phyloP scores from a whole-genome alignment of 2,113 vertebrate genomes.

The Oplegnathus fasciatus region DNA sequence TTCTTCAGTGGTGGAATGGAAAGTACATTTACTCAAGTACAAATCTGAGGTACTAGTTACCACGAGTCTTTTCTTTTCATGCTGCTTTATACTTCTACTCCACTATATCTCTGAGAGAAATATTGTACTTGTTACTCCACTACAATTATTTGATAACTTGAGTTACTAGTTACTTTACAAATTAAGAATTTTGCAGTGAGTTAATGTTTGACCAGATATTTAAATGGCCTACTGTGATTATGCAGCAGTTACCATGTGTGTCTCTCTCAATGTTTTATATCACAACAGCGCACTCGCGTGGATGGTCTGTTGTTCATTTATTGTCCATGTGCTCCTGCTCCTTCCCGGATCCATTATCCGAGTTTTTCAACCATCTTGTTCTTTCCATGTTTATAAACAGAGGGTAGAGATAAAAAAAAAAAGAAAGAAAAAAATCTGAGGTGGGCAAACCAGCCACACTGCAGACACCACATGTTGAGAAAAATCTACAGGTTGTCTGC shows the following conservation, averaged over 20 bases:
- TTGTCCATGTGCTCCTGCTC: constrained; percentile 15
- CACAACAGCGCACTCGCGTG: constrained; percentile 49
- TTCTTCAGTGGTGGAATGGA: background rate
- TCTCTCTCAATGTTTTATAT: background rate
- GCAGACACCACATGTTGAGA: constrained; percentile 44
- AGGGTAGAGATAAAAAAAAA: constrained; percentile 58
- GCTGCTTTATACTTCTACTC: too few relatives aligned
- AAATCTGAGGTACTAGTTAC: too few relatives aligned
- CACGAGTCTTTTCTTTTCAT: too few relatives aligned
- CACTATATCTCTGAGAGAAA: too few relatives aligned
- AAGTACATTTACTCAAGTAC: too few relatives aligned
- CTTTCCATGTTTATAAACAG: constrained; percentile 89
- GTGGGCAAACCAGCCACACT: constrained; percentile 48
- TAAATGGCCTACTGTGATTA: rapidly evolving
- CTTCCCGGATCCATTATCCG: constrained; percentile 68
- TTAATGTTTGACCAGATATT: background rate
- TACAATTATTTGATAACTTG: background rate
- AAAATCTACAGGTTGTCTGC: background rate
- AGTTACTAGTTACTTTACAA: background rate
- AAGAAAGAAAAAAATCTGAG: constrained; percentile 36
- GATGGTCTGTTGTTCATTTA: background rate
- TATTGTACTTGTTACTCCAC: background rate
- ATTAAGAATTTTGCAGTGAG: background rate
- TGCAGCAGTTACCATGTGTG: background rate
- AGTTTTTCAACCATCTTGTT: constrained; percentile 83